phyloP scores from a whole-genome alignment of 2,888 invertebrate genomes.

The Panopea generosa region DNA sequence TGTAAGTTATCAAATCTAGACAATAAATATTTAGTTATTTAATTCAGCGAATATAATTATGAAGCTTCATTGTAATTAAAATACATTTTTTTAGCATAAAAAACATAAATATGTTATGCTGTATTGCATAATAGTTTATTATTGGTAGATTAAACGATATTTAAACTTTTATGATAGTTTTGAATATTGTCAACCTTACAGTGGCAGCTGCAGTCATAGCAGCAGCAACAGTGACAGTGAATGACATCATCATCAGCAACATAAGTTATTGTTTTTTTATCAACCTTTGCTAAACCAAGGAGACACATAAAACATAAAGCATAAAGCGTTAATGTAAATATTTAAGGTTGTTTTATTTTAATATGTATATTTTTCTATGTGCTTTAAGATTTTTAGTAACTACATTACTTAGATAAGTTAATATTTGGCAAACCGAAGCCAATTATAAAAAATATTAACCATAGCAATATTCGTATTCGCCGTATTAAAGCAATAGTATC shows the following conservation, averaged over 20 bases:
- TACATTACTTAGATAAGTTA: not conserved
- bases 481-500: constrained; percentile 1
- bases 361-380: not conserved
- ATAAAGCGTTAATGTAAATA: not conserved
- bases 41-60: not conserved
- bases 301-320: too few relatives aligned
- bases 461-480: not conserved
- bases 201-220: not conserved
- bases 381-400: not conserved
- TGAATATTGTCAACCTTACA: too few relatives aligned
- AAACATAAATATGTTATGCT: too few relatives aligned
- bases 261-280: not conserved
- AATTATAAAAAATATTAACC: not conserved
- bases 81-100: too few relatives aligned
- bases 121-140: constrained; percentile 2
- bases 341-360: not conserved
- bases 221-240: not conserved
- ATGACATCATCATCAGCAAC: not conserved
- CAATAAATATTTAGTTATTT: too few relatives aligned
- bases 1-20: too few relatives aligned
- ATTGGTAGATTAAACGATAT: too few relatives aligned
- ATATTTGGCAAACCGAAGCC: not conserved
- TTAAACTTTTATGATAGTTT: too few relatives aligned
- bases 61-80: not conserved
- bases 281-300: too few relatives aligned